These are phyloP conservation scores for Electrophaes corylata DNA, from an alignment of 2,888 invertebrate genomes.

Conservation along the genomic window DNA sequence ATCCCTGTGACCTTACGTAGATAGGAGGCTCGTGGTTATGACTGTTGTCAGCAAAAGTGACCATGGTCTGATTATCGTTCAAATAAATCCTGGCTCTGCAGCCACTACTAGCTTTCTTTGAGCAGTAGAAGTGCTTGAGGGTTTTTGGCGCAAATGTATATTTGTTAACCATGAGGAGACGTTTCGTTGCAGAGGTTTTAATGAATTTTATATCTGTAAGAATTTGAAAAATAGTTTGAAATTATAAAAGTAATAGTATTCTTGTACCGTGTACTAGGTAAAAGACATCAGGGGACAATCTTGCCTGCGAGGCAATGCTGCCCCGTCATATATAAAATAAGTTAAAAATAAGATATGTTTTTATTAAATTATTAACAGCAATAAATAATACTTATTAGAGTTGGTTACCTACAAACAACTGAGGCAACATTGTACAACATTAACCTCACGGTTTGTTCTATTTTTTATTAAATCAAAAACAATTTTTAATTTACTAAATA, in stretches of 20 bases:
- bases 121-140: constrained; percentile 52
- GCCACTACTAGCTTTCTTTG: constrained; percentile 47
- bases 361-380: neutral
- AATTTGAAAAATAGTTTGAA: too few relatives aligned
- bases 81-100: constrained; percentile 43
- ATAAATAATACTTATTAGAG: neutral
- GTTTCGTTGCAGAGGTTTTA: neutral
- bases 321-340: too few relatives aligned
- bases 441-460: neutral
- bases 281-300: too few relatives aligned
- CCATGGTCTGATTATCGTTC: constrained; percentile 4
- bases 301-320: too few relatives aligned
- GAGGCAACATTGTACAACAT: neutral
- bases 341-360: neutral
- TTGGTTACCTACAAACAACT: neutral
- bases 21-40: constrained; percentile 29
- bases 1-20: neutral
- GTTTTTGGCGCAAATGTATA: constrained; percentile 26
- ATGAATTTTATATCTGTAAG: constrained; percentile 19
- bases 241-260: too few relatives aligned
- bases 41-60: constrained; percentile 7
- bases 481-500: neutral
- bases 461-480: too few relatives aligned
- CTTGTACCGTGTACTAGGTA: too few relatives aligned
- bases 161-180: constrained; percentile 27